Base-by-base conservation (phyloP, 2,113 vertebrate genomes). In the Agelaius phoeniceus region DNA sequence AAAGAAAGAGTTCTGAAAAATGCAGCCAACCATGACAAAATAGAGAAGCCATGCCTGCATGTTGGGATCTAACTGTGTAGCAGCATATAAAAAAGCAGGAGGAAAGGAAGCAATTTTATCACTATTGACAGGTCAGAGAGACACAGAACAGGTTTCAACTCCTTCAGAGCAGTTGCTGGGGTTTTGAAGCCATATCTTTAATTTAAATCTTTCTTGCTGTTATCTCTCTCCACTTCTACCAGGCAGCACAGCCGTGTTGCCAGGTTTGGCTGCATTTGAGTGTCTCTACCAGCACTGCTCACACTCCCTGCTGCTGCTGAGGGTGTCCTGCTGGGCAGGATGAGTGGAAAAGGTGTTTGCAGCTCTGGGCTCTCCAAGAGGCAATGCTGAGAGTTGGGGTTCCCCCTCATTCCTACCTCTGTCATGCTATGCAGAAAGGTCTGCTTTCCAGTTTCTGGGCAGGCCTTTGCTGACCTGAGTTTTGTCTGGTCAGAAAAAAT, bases 311-410 rank as follows among this genome's bases (percentile, higher is more conserved):
- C 22, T 83, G 73, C 69, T 83, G 41, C 26, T 23, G 13, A 31
- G 27, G 22, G 12, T 11, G 23, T 68, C 41, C 46, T 84, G 65
- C 59, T 73, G 27, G 1, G 6, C 26, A 48, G 79, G 33, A 22
- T 0, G 1, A 41, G 24, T 6, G 30, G 19, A 65, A 62, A 66
- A 69, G 37, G 7, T 49, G 16, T 43, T 72, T 35, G 23, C 13
- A 69, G n/a, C 2, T 4, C 39, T 57, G 46, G 46, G 28, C 12
- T 74, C 27, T 58, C 41, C 3, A 8, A 54, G 68, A 23, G 16
- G 8, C 4, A 1, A 9, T 37, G 43, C 18, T 0, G 0, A 39
- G 37, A 41, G 7, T 0, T 51, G 41, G 11, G 15, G 10, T 16
- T 83, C 24, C 15, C 9, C 30, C 20, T 66, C 31, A 33, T 89